Conservation (phyloP, 2,113 vertebrate genomes). For the Charina bottae region DNA sequence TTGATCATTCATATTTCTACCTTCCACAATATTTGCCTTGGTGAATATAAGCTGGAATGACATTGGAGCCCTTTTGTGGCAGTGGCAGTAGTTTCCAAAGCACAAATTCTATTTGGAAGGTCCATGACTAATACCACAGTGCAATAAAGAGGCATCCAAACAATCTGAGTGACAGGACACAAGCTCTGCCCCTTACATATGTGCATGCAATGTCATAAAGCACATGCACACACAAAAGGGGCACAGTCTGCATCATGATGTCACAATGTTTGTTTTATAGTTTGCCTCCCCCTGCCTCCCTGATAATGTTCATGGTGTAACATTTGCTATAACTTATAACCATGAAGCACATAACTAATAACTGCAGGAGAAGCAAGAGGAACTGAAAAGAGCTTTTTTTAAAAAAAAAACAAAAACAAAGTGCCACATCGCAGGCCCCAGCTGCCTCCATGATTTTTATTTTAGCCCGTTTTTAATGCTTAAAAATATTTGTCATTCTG, state of each 20-base stretch:
- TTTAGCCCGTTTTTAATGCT: too few species aligned
- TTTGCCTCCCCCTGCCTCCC: not conserved
- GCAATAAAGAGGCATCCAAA: not conserved
- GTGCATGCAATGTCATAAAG: not conserved
- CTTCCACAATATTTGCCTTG: not conserved
- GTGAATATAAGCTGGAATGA: not conserved
- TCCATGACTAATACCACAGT: not conserved
- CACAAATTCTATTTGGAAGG: not conserved
- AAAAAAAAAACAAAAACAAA: not conserved
- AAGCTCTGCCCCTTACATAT: not conserved
- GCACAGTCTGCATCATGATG: not conserved
- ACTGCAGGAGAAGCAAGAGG: not conserved
- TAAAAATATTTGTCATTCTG: too few species aligned
- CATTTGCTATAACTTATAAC: not conserved
- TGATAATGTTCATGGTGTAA: not conserved
- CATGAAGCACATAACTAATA: not conserved
- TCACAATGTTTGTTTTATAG: not conserved
- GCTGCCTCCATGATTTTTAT: too few species aligned
- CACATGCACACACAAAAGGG: not conserved
- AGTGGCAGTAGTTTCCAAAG: not conserved
- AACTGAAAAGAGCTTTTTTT: not conserved
- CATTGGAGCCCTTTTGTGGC: not conserved
- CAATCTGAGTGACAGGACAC: not conserved
- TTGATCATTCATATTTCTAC: not conserved
- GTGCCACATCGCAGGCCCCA: not conserved